phyloP scores from a whole-genome alignment of 1,140 invertebrate species.

The Ericerus pela region DNA sequence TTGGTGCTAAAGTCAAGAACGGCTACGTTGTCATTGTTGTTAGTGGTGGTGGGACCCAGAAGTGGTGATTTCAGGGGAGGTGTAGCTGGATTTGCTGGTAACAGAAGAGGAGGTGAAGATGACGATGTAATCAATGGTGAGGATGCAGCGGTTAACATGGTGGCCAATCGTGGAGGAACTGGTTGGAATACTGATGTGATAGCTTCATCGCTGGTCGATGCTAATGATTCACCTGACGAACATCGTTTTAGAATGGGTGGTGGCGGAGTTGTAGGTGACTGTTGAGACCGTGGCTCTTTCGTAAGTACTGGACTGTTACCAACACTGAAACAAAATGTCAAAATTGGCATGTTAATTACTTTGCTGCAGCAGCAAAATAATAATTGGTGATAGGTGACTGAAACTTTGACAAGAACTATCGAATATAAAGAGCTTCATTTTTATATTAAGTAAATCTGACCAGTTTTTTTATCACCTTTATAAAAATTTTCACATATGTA shows the following conservation, averaged over 20 bases:
- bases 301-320: not conserved
- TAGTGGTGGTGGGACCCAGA: constrained; percentile 36
- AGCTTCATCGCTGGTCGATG: constrained; percentile 15
- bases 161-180: constrained; percentile 11
- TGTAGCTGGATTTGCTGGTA: not conserved
- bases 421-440: too few species aligned
- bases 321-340: not conserved
- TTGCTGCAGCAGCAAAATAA: too few species aligned
- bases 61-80: constrained; percentile 53
- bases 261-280: not conserved
- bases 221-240: constrained; percentile 16
- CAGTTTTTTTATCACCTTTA: too few species aligned
- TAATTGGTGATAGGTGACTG: too few species aligned
- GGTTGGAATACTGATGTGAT: constrained; percentile 11
- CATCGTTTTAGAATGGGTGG: constrained; percentile 1
- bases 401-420: too few species aligned
- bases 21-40: too few species aligned
- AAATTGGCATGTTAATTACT: too few species aligned
- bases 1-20: constrained; percentile 65
- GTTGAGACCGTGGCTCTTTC: not conserved
- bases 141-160: not conserved
- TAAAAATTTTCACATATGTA: too few species aligned
- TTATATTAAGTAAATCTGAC: too few species aligned
- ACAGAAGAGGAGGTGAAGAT: not conserved
- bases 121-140: constrained; percentile 11